These are phyloP conservation scores for Hesperophylax magnus DNA, from an alignment of 1,140 invertebrate genomes.

Conservation along the genomic window DNA sequence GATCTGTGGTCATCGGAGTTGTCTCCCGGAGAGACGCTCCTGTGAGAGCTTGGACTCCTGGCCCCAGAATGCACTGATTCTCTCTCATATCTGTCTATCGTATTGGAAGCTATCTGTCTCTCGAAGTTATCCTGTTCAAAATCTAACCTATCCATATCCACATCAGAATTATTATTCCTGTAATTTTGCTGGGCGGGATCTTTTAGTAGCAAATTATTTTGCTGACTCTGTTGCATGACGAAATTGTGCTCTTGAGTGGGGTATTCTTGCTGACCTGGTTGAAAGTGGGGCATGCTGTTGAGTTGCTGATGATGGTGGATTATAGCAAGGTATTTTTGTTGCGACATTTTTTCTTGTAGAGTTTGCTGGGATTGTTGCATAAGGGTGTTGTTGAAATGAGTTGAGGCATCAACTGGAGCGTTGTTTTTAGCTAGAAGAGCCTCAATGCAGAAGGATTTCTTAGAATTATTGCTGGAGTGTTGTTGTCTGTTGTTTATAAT, in stretches of 20 bases:
- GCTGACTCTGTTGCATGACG: not conserved
- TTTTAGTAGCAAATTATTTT: not conserved
- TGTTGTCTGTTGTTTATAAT: constrained; percentile 45
- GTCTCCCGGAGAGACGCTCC: constrained; percentile 63
- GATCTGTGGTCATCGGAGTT: constrained; percentile 67
- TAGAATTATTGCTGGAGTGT: constrained; percentile 51
- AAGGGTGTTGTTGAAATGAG: constrained; percentile 27
- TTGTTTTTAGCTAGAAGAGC: constrained; percentile 65
- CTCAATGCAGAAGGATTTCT: constrained; percentile 70
- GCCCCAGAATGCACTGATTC: constrained; percentile 63
- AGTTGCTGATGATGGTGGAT: constrained; percentile 68
- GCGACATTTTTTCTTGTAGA: constrained; percentile 63
- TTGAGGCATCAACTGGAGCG: not conserved
- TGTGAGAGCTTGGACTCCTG: constrained; percentile 63
- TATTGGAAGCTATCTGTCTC: constrained; percentile 66
- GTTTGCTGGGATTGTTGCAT: constrained; percentile 56
- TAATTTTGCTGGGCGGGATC: not conserved
- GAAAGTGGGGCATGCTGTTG: constrained; percentile 63
- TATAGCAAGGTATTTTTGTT: constrained; percentile 67
- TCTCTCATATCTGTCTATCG: constrained; percentile 62
- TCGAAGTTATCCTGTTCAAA: constrained; percentile 59
- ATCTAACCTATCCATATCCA: constrained; percentile 36
- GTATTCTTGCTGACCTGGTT: constrained; percentile 59
- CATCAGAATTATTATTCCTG: constrained; percentile 1
- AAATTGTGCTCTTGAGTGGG: not conserved